Conservation (phyloP, 1,140 invertebrate species). For the Trissolcus basalis region DNA sequence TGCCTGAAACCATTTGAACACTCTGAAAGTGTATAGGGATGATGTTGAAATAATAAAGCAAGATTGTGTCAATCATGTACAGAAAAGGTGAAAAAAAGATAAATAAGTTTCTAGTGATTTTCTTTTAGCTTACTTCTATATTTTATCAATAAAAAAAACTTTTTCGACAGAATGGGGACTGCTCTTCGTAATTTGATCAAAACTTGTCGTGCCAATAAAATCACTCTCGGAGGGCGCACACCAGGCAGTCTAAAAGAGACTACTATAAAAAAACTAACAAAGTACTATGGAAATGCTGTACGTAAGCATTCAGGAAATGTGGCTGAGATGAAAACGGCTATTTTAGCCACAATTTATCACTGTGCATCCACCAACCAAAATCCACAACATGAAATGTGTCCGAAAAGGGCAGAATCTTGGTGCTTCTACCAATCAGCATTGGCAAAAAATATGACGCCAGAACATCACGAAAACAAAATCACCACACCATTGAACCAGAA, state of each 20-base stretch:
- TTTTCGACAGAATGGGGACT: slow-evolving; percentile 22
- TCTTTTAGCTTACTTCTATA: slow-evolving; percentile 1
- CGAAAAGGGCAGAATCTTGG: slow-evolving; percentile 16
- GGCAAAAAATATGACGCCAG: slow-evolving; percentile 6
- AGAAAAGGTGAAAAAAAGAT: slow-evolving; percentile 53
- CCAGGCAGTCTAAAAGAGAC: slow-evolving; percentile 26
- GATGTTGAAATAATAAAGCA: slow-evolving; percentile 47
- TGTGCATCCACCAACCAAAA: slow-evolving; percentile 14
- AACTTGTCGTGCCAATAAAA: too few relatives aligned
- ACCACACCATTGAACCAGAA: slow-evolving; percentile 18
- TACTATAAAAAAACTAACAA: slow-evolving; percentile 19
- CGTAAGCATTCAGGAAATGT: slow-evolving; percentile 11
- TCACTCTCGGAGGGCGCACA: slow-evolving; percentile 14
- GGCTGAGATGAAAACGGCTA: slow-evolving; percentile 20
- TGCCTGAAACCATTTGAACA: slow-evolving; percentile 46
- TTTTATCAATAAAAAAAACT: slow-evolving; percentile 13
- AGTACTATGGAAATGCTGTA: slow-evolving; percentile 28
- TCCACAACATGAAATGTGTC: slow-evolving; percentile 19
- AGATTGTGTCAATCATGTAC: slow-evolving; percentile 62
- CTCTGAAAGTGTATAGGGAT: slow-evolving; percentile 45
- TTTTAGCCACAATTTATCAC: slow-evolving; percentile 22
- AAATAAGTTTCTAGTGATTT: too few relatives aligned
- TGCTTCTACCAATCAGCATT: slow-evolving; percentile 20
- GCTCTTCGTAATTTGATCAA: too few relatives aligned
- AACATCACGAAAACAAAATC: slow-evolving; percentile 11